phyloP scores from a whole-genome alignment of 2,113 vertebrate genomes.

The Gorilla gorilla region DNA sequence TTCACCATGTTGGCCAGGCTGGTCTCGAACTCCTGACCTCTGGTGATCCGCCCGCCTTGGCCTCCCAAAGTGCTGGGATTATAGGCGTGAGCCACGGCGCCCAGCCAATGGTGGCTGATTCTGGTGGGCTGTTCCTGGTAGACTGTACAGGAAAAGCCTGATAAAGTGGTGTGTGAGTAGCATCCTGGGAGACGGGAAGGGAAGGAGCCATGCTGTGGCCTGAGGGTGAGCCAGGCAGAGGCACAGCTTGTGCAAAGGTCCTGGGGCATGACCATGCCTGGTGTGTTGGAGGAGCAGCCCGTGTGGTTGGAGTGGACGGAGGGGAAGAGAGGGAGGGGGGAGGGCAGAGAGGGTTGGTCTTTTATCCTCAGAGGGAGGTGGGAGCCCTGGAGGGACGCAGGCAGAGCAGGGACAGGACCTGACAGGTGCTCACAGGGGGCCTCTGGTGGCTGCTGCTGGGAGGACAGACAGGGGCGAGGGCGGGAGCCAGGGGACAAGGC shows the following conservation, averaged over 20 bases:
- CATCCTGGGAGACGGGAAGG: neutral
- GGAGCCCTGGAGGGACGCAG: neutral
- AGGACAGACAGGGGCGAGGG: no score
- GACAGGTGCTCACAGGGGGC: neutral
- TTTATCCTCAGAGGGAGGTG: neutral
- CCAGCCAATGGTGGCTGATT: neutral
- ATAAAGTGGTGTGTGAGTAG: neutral
- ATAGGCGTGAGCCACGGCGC: fast-evolving
- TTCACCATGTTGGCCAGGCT: no score
- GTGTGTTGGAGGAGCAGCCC: fast-evolving
- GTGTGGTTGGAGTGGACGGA: neutral
- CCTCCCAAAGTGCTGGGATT: no score
- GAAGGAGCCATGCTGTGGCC: no score
- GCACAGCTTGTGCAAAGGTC: neutral
- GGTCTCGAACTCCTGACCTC: no score
- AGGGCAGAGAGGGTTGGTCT: neutral
- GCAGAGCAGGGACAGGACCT: neutral
- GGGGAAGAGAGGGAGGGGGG: no score
- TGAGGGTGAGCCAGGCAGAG: neutral
- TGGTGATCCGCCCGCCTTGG: no score
- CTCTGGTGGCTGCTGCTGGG: fast-evolving
- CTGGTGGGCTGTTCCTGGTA: neutral
- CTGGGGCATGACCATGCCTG: neutral
- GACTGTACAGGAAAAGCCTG: neutral
- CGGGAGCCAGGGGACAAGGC: no score